These are phyloP conservation scores for Eupeodes luniger DNA, from an alignment of 2,888 invertebrate species.

Conservation along the genomic window DNA sequence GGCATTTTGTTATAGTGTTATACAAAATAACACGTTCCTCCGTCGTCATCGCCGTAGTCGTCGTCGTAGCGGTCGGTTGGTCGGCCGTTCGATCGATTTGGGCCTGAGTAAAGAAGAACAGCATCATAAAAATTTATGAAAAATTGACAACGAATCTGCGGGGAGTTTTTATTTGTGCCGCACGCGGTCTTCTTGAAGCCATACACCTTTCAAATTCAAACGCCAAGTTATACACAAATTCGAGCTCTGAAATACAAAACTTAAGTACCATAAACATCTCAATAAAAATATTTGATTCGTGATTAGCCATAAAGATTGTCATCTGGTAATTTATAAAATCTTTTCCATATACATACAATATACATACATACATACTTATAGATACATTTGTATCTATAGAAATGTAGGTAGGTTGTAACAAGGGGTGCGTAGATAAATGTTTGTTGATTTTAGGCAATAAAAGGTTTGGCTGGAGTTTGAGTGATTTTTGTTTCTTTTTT, in stretches of 20 bases:
- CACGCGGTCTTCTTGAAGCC: constrained; percentile 34
- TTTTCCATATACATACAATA: constrained; percentile 6
- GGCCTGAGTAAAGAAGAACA: neutral
- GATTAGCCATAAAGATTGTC: constrained; percentile 76
- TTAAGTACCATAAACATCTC: constrained; percentile 75
- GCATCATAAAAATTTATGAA: constrained; percentile 73
- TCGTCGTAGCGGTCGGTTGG: no score
- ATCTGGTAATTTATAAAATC: constrained; percentile 74
- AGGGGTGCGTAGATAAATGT: constrained; percentile 40
- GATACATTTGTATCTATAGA: neutral
- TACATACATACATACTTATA: no score
- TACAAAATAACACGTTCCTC: constrained; percentile 40
- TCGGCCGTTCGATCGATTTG: no score
- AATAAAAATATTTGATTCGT: constrained; percentile 76
- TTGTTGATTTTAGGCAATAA: constrained; percentile 68
- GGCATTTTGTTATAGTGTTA: constrained; percentile 52
- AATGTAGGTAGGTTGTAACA: neutral
- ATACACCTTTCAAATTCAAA: constrained; percentile 2
- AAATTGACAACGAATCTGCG: constrained; percentile 69
- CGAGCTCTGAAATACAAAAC: constrained; percentile 34
- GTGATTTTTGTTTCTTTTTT: constrained; percentile 1
- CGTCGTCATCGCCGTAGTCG: no score
- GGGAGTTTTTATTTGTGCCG: constrained; percentile 65
- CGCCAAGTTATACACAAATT: neutral
- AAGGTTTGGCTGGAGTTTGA: constrained; percentile 51